Conservation (phyloP, 2,113 vertebrate species). For the Ornithorhynchus anatinus region DNA sequence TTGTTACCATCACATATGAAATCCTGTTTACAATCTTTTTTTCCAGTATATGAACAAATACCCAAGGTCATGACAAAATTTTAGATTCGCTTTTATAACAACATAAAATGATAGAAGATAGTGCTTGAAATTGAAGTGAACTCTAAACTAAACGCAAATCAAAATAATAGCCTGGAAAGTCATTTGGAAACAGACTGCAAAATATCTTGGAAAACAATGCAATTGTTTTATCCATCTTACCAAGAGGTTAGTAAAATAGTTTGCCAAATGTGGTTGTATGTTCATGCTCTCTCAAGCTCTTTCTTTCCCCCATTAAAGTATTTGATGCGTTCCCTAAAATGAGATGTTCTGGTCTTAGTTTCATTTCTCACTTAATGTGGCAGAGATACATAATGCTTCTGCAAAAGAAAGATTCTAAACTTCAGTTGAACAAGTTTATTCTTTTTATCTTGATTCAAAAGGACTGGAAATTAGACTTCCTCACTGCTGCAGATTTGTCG, state of each 20-base stretch:
- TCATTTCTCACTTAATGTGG: background rate
- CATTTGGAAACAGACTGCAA: background rate
- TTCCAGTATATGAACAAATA: constrained; percentile 24
- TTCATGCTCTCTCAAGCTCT: background rate
- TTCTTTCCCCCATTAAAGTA: background rate
- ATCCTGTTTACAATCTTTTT: background rate
- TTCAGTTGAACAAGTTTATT: background rate
- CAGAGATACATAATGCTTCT: background rate
- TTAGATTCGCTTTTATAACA: constrained; percentile 8
- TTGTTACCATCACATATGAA: background rate
- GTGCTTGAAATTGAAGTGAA: constrained; percentile 19
- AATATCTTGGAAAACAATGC: constrained; percentile 4
- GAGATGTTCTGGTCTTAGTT: background rate
- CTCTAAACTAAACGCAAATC: constrained; percentile 26
- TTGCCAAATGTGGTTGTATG: too few species aligned
- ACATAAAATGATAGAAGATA: constrained; percentile 29
- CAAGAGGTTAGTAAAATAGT: background rate
- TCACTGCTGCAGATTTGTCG: background rate
- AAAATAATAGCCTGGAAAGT: constrained; percentile 23
- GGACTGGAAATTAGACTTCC: background rate
- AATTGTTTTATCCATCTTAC: background rate
- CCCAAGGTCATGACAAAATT: constrained; percentile 24
- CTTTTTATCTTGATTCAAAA: background rate
- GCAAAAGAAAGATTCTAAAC: background rate
- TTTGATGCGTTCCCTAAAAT: background rate